Evolutionary conservation across 2,888 invertebrate genomes (phyloP), one percentile per base, ranked within the genome.

Genomic region (Tenthredo livida): DNA sequence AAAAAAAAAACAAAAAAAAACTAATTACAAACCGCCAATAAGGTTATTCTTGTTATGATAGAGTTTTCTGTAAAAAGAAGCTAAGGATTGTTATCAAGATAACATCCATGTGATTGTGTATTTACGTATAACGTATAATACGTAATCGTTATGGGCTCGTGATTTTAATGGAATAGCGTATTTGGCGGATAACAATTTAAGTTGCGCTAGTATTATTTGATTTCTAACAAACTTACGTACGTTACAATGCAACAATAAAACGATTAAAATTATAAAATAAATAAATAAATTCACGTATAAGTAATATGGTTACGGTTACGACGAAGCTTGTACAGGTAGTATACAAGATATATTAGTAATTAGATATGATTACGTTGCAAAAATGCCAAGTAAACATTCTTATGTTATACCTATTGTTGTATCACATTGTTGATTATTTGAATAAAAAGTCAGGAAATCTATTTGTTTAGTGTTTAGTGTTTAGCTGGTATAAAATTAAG

Each of bases 331-430:
- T 65, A 80, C 80, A 40, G 15, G 37, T 80, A 65, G 29, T 61
- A 54, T 80, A 61, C 80, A 80, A 80, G 61, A 43, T 80, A 43
- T 37, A 80, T 77, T 77, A 54, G n/a, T 29, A 77, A 54, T 54
- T 77, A 73, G 25, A 43, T 77, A 43, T 77, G 80, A 65, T 37
- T 61, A 37, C 37, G 65, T 58, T 33, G 58, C 21, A 80, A 65
- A 37, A 61, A 80, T 80, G 80, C 43, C 7, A 61, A 80, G 61
- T 61, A 25, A 58, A 80, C 12, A 77, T 77, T 29, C 29, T 29
- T 80, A 54, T 80, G 80, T 80, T 83, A 83, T 29, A n/a, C n/a
- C n/a, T n/a, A 83, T 83, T 43, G 83, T 83, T 83, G 83, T 83
- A 83, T 67, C 70, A 83, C 17, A 25, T 83, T 67, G 83, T 83